phyloP scores from a whole-genome alignment of 92 coral and sea anemone genomes.

The Paragorgia papillata region DNA sequence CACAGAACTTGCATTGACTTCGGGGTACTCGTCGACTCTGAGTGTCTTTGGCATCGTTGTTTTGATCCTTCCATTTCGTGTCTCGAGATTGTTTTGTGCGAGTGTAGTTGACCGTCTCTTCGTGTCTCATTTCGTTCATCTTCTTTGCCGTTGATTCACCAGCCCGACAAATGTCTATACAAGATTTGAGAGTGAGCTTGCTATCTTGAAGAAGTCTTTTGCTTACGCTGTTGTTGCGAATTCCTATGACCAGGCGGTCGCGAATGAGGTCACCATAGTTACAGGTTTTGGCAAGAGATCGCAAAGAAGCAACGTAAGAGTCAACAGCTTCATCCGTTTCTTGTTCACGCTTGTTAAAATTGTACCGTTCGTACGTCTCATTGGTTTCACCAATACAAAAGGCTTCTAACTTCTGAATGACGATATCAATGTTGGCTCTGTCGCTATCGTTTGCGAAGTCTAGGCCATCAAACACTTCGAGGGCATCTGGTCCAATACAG shows the following conservation, averaged over 20 bases:
- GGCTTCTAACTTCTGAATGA: conserved; percentile 44
- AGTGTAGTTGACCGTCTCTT: neutral
- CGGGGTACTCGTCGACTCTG: neutral
- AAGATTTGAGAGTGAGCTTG: conserved; percentile 59
- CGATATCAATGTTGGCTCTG: conserved; percentile 44
- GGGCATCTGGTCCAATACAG: conserved; percentile 54
- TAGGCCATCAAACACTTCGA: conserved; percentile 57
- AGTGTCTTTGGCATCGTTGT: neutral
- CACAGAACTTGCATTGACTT: conserved; percentile 51
- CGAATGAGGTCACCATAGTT: conserved; percentile 51
- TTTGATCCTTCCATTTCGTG: neutral
- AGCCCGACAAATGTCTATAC: conserved; percentile 62
- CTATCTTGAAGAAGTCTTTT: conserved; percentile 59
- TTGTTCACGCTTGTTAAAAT: conserved; percentile 50
- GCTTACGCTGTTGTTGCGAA: conserved; percentile 51
- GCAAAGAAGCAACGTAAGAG: conserved; percentile 44
- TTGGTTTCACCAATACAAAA: conserved; percentile 55
- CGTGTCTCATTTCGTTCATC: conserved; percentile 41
- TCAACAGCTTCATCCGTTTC: too few relatives aligned
- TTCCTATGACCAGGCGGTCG: conserved; percentile 49
- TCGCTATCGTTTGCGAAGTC: conserved; percentile 45
- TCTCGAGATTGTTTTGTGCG: neutral
- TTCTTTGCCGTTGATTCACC: conserved; percentile 56
- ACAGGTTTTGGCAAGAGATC: conserved; percentile 52
- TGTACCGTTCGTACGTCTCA: conserved; percentile 51